Base-by-base conservation (phyloP, 2,888 invertebrate genomes). In the Gortyna flavago region DNA sequence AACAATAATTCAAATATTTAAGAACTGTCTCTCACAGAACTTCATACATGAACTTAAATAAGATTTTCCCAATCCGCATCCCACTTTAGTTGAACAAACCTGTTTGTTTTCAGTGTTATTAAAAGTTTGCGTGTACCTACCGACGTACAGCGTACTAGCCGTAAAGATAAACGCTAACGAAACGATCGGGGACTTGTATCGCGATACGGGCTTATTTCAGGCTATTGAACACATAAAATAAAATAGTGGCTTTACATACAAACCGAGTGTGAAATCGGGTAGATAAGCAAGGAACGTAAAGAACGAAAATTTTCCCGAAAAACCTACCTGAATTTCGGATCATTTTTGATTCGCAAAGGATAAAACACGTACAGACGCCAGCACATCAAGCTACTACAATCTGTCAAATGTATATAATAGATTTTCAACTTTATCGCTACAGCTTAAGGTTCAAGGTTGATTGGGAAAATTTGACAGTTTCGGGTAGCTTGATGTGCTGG, bases 151-250 rank as follows among this genome's bases (percentile, higher is more conserved):
- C 66, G 65, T 72, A 79, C 66, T 51, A 61, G 62, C 59, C 80
- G 72, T 80, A 73, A 75, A 80, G 59, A 83, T 76, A 80, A 83
- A 73, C 48, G 48, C 65, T 32, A 61, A n/a, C 35, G 54, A 32
- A 80, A 67, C 66, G 72, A 65, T 59, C 69, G 16, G n/a, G 44
- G 70, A 73, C 51, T 70, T 51, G 72, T 84, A 59, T 64, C 44
- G 72, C 54, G 16, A 83, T 80, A 84, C 70, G 62, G 48, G 76
- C 62, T 72, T 72, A 64, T 70, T 84, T 62, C 77, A 69, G 38
- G 72, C 72, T 70, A 81, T 85, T 81, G 74, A 48, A 74, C 48
- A 75, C 66, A 81, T 84, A 72, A 77, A 84, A 85, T 85, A 67
- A 81, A 81, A 77, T 51, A 48, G 59, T 74, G 13, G 18, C 80